Conservation (phyloP, 2,888 invertebrate genomes). For the Mesodorylaimus sp. region DNA sequence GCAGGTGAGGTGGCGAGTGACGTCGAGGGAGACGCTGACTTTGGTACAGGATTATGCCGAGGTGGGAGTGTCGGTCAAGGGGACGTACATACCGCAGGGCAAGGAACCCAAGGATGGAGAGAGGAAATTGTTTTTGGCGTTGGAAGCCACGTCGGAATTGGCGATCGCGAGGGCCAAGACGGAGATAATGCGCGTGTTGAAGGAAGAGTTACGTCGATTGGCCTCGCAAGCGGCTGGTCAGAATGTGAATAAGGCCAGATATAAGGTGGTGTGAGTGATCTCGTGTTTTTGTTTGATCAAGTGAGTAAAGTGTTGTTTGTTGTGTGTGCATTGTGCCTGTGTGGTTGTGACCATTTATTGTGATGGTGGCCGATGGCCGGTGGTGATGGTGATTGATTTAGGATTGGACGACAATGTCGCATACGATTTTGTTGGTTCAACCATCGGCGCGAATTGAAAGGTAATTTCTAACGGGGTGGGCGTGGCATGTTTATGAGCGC, state of each 20-base stretch:
- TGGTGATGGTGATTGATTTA: background rate
- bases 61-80: constrained; percentile 91
- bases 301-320: too few relatives aligned
- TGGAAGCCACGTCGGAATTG: constrained; percentile 88
- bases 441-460: constrained; percentile 81
- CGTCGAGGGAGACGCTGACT: constrained; percentile 69
- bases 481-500: too few relatives aligned
- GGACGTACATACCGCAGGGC: constrained; percentile 70
- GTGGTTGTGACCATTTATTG: too few relatives aligned
- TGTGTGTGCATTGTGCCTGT: too few relatives aligned
- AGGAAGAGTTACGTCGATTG: constrained; percentile 83
- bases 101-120: constrained; percentile 76
- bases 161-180: constrained; percentile 87
- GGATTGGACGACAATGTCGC: constrained; percentile 43
- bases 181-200: constrained; percentile 89
- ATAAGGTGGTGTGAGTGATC: constrained; percentile 8
- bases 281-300: too few relatives aligned
- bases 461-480: too few relatives aligned
- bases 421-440: constrained; percentile 87
- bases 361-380: too few relatives aligned
- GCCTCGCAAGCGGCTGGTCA: constrained; percentile 13
- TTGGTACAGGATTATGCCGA: constrained; percentile 97
- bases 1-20: constrained; percentile 37
- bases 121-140: constrained; percentile 84
- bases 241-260: constrained; percentile 6